phyloP scores from a whole-genome alignment of 2,113 vertebrate species.

The Condylura cristata region DNA sequence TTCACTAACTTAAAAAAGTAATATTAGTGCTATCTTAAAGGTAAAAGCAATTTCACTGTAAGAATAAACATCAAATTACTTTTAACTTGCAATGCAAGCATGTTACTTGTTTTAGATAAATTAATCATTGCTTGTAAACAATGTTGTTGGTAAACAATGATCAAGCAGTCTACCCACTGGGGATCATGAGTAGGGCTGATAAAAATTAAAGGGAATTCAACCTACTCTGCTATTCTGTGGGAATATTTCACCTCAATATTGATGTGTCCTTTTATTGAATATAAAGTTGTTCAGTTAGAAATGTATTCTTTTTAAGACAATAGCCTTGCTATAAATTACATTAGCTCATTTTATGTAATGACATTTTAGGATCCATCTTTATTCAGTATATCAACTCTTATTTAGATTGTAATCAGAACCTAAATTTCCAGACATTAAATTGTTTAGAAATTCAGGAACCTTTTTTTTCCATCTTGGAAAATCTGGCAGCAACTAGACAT shows the following conservation, averaged over 20 bases:
- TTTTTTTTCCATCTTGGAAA: background rate
- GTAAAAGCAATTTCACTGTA: background rate
- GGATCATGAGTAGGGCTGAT: background rate
- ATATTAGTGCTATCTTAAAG: background rate
- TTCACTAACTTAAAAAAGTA: background rate
- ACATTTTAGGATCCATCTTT: background rate
- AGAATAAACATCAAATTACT: background rate
- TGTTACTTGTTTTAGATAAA: background rate
- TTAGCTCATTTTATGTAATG: background rate
- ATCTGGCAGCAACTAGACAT: background rate
- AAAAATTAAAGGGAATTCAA: background rate
- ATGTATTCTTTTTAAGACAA: background rate
- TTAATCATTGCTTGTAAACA: background rate
- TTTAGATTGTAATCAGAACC: background rate
- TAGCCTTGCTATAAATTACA: background rate
- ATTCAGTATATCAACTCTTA: background rate
- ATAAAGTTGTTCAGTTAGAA: background rate
- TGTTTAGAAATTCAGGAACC: background rate
- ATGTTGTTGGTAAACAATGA: background rate
- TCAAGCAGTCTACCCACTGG: background rate
- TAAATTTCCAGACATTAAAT: background rate
- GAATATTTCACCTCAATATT: background rate
- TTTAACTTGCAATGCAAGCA: background rate
- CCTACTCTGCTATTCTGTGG: background rate
- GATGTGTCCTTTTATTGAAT: constrained; percentile 10